Conservation (phyloP, 2,113 vertebrate species). For the Hippopotamus amphibius region DNA sequence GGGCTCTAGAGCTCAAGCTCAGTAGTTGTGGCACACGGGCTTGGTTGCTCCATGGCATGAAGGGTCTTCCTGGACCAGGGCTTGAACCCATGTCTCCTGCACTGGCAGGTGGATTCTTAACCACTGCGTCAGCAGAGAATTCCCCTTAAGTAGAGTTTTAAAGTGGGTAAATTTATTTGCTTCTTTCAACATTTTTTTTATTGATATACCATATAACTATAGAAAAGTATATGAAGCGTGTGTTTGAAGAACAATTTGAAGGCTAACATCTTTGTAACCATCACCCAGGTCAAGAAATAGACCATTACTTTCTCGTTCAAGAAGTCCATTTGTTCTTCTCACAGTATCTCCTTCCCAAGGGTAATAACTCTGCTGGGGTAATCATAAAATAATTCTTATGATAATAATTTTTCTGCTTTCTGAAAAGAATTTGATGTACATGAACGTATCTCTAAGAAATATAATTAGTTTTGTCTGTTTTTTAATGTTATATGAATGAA, state of each 20-base stretch:
- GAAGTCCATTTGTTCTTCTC: background rate
- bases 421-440: constrained; percentile 27
- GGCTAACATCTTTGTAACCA: background rate
- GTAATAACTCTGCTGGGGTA: background rate
- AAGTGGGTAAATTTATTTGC: constrained; percentile 2
- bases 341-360: background rate
- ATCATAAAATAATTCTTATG: background rate
- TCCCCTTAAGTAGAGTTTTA: background rate
- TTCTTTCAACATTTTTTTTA: constrained; percentile 35
- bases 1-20: no score
- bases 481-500: constrained; percentile 12
- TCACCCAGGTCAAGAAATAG: background rate
- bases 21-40: no score
- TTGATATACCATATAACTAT: background rate
- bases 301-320: background rate
- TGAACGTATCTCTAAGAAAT: constrained; percentile 17
- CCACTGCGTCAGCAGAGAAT: no score
- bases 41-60: no score
- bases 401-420: constrained; percentile 14
- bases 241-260: constrained; percentile 49
- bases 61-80: no score
- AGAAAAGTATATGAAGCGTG: background rate
- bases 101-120: no score
- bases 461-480: constrained; percentile 17
- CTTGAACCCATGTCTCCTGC: no score